Evolutionary conservation across 2,888 invertebrate species (phyloP).

Genomic region (Sphaeridia pumilis): DNA sequence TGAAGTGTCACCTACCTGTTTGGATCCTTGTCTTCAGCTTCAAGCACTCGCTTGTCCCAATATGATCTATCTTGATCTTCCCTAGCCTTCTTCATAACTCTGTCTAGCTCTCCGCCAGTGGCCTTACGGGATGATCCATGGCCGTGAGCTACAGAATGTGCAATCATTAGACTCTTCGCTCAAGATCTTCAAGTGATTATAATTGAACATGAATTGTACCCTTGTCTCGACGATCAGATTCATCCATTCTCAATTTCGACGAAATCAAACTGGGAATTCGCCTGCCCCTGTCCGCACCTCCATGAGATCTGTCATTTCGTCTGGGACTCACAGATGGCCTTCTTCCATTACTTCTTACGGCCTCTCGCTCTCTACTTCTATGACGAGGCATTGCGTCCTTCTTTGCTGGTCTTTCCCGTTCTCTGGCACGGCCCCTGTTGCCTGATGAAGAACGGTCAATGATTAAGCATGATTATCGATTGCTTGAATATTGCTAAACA

Average conservation of each 20-base stretch:
- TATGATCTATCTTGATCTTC: slow-evolving; percentile 58
- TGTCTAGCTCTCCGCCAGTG: slow-evolving; percentile 56
- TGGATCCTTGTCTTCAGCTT: slow-evolving; percentile 79
- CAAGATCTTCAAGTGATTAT: too few relatives aligned
- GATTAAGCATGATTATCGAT: too few relatives aligned
- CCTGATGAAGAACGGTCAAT: too few relatives aligned
- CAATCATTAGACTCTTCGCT: too few relatives aligned
- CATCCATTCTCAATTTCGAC: slow-evolving; percentile 1
- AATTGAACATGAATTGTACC: too few relatives aligned
- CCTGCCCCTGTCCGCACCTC: too few relatives aligned
- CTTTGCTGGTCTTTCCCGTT: slow-evolving; percentile 1
- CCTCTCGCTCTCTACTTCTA: slow-evolving; percentile 9
- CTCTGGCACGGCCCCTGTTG: slow-evolving; percentile 4
- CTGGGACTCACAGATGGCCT: neutral
- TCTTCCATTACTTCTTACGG: too few relatives aligned
- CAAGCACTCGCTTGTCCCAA: slow-evolving; percentile 75
- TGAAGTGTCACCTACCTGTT: slow-evolving; percentile 48
- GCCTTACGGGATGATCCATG: neutral
- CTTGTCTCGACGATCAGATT: neutral
- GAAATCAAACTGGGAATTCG: neutral
- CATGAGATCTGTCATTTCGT: neutral
- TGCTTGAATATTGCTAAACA: too few relatives aligned
- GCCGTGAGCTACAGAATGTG: too few relatives aligned
- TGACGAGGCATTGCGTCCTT: slow-evolving; percentile 2
- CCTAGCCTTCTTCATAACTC: slow-evolving; percentile 75